These are phyloP conservation scores for Ashinkailepas kermadecensis DNA, from an alignment of 2,888 invertebrate genomes.

Conservation along the genomic window DNA sequence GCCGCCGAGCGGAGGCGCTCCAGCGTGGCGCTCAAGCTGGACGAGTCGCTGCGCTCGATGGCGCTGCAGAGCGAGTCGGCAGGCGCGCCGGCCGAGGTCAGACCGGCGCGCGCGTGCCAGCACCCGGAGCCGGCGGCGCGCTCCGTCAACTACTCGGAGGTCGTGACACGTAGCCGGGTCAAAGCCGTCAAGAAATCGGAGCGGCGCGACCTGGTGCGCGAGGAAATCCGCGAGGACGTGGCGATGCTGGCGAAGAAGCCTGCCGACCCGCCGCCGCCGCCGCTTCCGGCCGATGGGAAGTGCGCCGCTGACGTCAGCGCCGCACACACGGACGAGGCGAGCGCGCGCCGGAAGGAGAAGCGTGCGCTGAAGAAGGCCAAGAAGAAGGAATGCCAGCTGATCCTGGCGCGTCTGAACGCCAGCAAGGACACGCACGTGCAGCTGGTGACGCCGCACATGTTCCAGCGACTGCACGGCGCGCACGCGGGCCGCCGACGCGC, in stretches of 20 bases:
- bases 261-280: not conserved
- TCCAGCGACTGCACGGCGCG: not conserved
- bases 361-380: not conserved
- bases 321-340: not conserved
- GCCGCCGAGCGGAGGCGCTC: not conserved
- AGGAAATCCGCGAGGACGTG: constrained; percentile 3
- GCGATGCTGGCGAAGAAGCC: not conserved
- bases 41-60: constrained; percentile 18
- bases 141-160: not conserved
- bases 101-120: not conserved
- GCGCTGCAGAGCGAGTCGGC: not conserved
- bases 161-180: not conserved
- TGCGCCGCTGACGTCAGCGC: not conserved
- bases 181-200: not conserved
- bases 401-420: constrained; percentile 18
- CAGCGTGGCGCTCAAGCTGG: constrained; percentile 13
- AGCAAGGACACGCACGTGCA: constrained; percentile 19
- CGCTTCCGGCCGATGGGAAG: not conserved
- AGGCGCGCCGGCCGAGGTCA: not conserved
- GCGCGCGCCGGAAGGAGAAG: not conserved
- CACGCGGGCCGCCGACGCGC: not conserved
- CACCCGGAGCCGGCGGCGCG: not conserved
- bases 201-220: constrained; percentile 9
- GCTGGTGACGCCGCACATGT: not conserved
- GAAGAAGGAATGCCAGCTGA: constrained; percentile 10